Percentiles rank a stretch among this genome's conserved stretches.
phyloP scores from a whole-genome alignment of 2,113 vertebrate genomes.

The Craseonycteris thonglongyai region DNA sequence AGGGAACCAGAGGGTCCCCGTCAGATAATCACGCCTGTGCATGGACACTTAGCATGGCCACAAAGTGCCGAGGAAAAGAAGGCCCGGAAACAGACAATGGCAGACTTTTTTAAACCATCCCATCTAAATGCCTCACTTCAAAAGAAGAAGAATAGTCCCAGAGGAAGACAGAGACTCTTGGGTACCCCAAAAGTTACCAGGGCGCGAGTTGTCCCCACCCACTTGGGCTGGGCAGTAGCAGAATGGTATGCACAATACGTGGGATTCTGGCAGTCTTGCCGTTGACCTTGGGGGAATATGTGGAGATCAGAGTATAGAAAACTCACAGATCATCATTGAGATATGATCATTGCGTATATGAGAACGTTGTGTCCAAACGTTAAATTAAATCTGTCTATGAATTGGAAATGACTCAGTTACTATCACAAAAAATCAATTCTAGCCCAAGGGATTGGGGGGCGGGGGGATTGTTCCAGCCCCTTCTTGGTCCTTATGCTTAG shows the following conservation, averaged over 20 bases:
- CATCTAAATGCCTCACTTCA: neutral
- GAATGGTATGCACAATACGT: accelerated
- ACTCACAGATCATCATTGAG: neutral
- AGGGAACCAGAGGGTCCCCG: neutral
- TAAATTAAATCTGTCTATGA: neutral
- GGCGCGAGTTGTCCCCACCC: neutral
- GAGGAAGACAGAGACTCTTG: neutral
- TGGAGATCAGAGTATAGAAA: neutral
- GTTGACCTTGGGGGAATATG: neutral
- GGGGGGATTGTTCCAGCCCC: neutral
- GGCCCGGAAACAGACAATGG: accelerated
- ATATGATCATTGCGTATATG: neutral
- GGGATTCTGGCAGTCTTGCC: neutral
- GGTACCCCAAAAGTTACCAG: neutral
- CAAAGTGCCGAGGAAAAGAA: neutral
- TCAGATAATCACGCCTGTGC: neutral
- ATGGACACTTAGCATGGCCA: neutral
- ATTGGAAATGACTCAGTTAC: neutral
- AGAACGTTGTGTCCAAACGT: neutral
- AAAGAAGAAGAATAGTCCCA: neutral
- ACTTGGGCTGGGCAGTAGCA: neutral
- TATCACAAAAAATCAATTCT: neutral
- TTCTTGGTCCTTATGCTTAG: neutral
- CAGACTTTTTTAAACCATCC: neutral
- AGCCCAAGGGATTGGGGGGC: neutral